Evolutionary conservation across 1,140 invertebrate species (phyloP).

Genomic region (Pararge aegeria): DNA sequence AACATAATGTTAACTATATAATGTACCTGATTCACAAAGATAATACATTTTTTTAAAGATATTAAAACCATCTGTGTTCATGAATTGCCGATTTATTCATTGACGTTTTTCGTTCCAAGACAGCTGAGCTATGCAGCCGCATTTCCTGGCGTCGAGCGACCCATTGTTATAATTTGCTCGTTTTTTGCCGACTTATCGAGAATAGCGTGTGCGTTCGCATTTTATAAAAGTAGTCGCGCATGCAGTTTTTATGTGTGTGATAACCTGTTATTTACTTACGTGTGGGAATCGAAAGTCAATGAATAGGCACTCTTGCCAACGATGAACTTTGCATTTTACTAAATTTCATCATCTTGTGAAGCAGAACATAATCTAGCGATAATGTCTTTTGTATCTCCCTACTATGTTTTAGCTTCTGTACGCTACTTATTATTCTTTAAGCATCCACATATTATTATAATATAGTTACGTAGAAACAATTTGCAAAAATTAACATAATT

Average conservation of each 20-base stretch:
- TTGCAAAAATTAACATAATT: conserved; percentile 22
- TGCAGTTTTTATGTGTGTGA: conserved; percentile 26
- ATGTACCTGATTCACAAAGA: background rate
- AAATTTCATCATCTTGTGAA: conserved; percentile 14
- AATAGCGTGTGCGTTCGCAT: conserved; percentile 42
- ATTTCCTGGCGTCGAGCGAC: conserved; percentile 54
- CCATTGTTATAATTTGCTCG: conserved; percentile 52
- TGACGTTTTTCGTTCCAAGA: conserved; percentile 28
- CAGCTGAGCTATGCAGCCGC: conserved; percentile 51
- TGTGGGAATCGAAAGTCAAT: conserved; percentile 40
- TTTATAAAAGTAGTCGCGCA: conserved; percentile 27
- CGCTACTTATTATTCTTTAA: background rate
- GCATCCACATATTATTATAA: background rate
- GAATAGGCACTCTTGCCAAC: conserved; percentile 26
- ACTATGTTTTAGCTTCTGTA: background rate
- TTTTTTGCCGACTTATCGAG: conserved; percentile 32
- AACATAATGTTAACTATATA: no score
- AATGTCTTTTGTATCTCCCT: conserved; percentile 2
- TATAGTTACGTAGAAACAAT: conserved; percentile 16
- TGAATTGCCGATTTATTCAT: conserved; percentile 28
- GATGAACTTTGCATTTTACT: conserved; percentile 26
- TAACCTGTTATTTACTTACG: conserved; percentile 32
- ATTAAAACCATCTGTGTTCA: conserved; percentile 18
- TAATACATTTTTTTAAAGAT: conserved; percentile 3
- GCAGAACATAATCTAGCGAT: background rate